Conservation (phyloP, 2,113 vertebrate species). For the Caranx ignobilis region DNA sequence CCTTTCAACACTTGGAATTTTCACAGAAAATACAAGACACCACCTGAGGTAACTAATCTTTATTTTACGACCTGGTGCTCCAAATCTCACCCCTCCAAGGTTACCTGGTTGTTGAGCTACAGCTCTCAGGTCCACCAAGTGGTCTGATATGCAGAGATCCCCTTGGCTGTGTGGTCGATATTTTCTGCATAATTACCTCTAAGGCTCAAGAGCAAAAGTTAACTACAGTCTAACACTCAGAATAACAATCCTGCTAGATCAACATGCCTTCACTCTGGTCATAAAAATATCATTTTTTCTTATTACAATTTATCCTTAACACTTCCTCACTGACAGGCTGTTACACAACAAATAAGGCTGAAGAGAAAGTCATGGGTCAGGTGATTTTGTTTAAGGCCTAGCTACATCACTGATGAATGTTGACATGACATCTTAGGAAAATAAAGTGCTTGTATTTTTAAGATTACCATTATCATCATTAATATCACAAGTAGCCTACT, state of each 20-base stretch:
- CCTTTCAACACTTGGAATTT: no score
- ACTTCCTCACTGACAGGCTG: no score
- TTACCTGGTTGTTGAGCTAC: neutral
- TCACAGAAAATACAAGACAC: no score
- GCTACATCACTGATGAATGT: neutral
- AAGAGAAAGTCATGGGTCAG: neutral
- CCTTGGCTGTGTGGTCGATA: neutral
- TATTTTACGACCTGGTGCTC: conserved; percentile 1
- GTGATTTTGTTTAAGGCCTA: neutral
- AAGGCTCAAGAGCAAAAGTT: no score
- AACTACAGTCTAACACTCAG: no score
- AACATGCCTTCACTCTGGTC: no score
- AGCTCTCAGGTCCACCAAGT: neutral
- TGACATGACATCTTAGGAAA: neutral
- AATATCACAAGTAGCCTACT: no score
- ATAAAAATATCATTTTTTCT: no score
- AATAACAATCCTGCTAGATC: no score
- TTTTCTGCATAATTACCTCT: neutral
- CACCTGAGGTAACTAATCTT: neutral
- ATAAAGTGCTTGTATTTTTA: no score
- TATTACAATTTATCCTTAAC: no score
- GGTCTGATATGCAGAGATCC: neutral
- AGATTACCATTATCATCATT: neutral
- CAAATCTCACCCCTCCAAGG: neutral
- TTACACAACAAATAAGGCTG: no score